Evolutionary conservation across 2,113 vertebrate genomes (phyloP), one percentile per base, ranked within the genome.

Genomic region (Stegastes partitus): DNA sequence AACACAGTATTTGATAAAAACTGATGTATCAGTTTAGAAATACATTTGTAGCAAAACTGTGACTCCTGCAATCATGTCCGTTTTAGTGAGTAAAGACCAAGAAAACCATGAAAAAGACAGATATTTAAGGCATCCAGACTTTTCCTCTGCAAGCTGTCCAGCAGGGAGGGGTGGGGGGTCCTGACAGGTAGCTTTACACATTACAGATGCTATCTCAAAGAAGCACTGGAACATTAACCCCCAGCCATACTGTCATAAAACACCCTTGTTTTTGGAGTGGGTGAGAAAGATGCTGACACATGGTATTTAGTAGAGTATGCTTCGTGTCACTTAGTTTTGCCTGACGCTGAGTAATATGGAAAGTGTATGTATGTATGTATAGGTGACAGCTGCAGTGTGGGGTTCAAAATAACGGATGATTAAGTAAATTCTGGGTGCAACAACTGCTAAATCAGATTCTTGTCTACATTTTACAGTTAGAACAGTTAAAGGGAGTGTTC

Each of bases 401-500:
- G 34, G 49, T 67, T 83, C 54, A 75, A 71, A 70, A 42, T 5
- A 56, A 45, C 37, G 58, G 14, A 64, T 19, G 22, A 31, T 15
- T 6, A 28, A 49, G 50, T 62, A 11, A 81, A 74, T 77, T 84
- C 23, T 84, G 55, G 55, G 45, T 75, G 57, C 18, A 77, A 53
- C 73, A 56, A 59, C n/a, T 28, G 31, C 15, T 26, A 73, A 78
- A 74, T 61, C 18, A 22, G n/a, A 23, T 62, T n/a, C 8, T 63
- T 68, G 58, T 78, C n/a, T 26, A 5, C 45, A n/a, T 72, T 71
- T 82, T 64, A 81, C 91, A 88, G 90, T 93, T 91, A 71, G 28
- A 89, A 53, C 92, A 88, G 93, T 94, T 95, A 71, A 68, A 90
- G 89, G 84, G 84, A 87, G 86, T 84, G 70, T 84, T 91, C 74